Evolutionary conservation across 2,797 vertebrate species (phyloP).

Genomic region (Mormyrus proboscirostris): DNA sequence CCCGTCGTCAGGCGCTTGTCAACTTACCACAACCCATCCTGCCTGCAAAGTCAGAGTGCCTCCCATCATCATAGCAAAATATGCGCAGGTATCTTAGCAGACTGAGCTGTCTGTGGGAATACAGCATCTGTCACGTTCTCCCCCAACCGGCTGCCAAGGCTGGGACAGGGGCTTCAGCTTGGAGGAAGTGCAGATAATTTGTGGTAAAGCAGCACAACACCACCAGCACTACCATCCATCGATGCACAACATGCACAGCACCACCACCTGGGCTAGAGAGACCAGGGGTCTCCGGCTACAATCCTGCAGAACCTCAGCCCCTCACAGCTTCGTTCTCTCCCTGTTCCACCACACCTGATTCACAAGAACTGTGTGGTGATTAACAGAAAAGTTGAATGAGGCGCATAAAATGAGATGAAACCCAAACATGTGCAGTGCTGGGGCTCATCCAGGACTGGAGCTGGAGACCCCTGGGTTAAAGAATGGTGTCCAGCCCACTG

Average conservation of each 20-base stretch:
- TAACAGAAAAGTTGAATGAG: background rate
- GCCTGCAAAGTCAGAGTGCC: background rate
- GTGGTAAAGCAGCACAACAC: background rate
- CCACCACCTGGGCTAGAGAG: background rate
- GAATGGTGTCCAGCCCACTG: background rate
- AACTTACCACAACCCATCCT: background rate
- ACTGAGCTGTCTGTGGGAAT: background rate
- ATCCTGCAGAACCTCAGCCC: background rate
- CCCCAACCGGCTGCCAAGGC: background rate
- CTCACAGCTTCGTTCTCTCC: background rate
- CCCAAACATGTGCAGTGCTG: background rate
- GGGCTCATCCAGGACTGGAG: background rate
- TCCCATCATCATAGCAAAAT: background rate
- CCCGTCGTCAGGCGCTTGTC: background rate
- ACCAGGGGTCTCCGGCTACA: background rate
- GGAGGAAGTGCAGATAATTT: background rate
- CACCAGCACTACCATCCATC: background rate
- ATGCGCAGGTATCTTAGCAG: background rate
- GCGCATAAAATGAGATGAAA: background rate
- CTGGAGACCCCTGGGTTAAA: background rate
- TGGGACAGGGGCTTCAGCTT: background rate
- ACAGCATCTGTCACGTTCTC: background rate
- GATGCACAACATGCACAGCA: background rate
- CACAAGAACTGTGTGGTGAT: background rate
- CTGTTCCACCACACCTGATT: background rate